phyloP scores from a whole-genome alignment of 2,797 vertebrate genomes.

The Lepus oiostolus region DNA sequence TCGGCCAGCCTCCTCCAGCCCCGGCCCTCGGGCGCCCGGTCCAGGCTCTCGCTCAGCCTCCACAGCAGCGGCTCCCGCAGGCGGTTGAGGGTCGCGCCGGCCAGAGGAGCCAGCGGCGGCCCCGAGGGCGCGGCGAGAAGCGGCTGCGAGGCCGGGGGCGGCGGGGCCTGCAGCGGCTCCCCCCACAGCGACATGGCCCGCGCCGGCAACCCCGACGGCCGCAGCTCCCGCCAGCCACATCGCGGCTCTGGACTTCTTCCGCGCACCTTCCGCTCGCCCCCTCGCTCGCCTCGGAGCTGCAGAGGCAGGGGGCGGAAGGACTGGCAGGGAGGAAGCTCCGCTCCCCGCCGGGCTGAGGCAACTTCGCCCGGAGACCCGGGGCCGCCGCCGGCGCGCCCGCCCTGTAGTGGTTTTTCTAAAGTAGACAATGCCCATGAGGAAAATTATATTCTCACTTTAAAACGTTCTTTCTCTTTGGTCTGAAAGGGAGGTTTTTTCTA shows the following conservation, averaged over 20 bases:
- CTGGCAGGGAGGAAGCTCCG: constrained; percentile 63
- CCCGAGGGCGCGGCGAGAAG: constrained; percentile 44
- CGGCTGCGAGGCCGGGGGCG: background rate
- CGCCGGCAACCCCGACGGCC: background rate
- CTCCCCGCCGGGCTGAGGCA: background rate
- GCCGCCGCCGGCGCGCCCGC: background rate
- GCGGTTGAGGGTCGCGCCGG: constrained; percentile 87
- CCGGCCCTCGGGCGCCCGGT: constrained; percentile 89
- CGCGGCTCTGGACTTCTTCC: background rate
- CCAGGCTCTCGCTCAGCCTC: constrained; percentile 92
- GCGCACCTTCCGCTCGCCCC: constrained; percentile 63
- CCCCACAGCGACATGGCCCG: constrained; percentile 69
- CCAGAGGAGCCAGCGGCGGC: background rate
- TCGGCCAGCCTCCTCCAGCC: constrained; percentile 96
- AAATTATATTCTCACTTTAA: too few species aligned
- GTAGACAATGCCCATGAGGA: too few species aligned
- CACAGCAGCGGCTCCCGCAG: constrained; percentile 91
- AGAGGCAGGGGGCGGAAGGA: constrained; percentile 73
- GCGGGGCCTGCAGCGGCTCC: constrained; percentile 66
- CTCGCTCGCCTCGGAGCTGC: background rate
- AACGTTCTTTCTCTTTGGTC: too few species aligned
- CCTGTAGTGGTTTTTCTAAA: too few species aligned
- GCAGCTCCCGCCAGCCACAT: constrained; percentile 23
- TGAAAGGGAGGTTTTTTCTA: too few species aligned
- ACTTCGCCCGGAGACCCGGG: background rate